Evolutionary conservation across 2,888 invertebrate genomes (phyloP).

Genomic region (Conomelus anceps): DNA sequence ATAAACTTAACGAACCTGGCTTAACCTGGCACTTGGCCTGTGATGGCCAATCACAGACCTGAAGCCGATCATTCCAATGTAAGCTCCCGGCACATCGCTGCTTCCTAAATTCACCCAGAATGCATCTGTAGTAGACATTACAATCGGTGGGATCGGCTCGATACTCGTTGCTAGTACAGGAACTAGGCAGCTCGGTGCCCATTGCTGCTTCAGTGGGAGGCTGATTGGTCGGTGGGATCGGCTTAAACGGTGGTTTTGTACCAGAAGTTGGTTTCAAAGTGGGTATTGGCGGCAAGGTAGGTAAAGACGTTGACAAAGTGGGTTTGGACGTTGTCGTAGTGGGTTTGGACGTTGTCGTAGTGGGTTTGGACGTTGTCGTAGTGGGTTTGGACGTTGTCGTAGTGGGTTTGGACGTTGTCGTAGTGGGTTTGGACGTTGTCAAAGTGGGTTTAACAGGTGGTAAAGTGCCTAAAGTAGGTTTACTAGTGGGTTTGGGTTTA

Average conservation of each 20-base stretch:
- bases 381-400: constrained; percentile 26
- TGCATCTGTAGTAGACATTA: constrained; percentile 68
- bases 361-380: not conserved
- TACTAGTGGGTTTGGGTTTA: constrained; percentile 22
- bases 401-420: constrained; percentile 35
- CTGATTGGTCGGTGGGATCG: too few species aligned
- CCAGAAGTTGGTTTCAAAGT: too few species aligned
- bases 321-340: not conserved
- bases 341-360: constrained; percentile 19
- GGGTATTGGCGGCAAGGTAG: too few species aligned
- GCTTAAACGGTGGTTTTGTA: too few species aligned
- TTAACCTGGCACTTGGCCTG: constrained; percentile 56
- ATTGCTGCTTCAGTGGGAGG: not conserved
- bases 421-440: constrained; percentile 27
- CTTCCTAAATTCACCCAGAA: constrained; percentile 60
- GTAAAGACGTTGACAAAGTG: not conserved
- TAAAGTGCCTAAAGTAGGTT: not conserved
- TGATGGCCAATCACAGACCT: constrained; percentile 75
- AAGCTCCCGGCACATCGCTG: constrained; percentile 72
- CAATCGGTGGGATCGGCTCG: constrained; percentile 60
- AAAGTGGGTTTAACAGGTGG: constrained; percentile 28
- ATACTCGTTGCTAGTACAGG: constrained; percentile 39
- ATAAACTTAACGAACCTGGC: not conserved
- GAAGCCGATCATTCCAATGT: constrained; percentile 64
- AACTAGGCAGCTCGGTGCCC: constrained; percentile 23